Percentiles rank a stretch among this genome's conserved stretches.
phyloP scores from a whole-genome alignment of 2,113 vertebrate species.

The Silurus glanis region DNA sequence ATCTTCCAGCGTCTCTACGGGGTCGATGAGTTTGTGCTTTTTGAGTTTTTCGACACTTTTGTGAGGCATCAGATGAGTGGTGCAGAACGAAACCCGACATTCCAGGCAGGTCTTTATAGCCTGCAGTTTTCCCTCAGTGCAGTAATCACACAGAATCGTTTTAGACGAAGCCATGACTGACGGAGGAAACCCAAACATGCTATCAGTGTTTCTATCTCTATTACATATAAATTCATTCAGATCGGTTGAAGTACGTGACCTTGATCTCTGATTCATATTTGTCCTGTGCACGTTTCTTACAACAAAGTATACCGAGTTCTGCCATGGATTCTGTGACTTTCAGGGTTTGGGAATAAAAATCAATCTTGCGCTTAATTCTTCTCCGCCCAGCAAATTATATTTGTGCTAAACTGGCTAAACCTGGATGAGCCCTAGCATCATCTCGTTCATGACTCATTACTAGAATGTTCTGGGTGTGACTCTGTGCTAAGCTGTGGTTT shows the following conservation, averaged over 20 bases:
- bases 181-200: neutral
- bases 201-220: neutral
- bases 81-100: neutral
- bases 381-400: neutral
- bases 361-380: no score
- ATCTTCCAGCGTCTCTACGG: neutral
- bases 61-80: conserved; percentile 1
- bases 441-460: neutral
- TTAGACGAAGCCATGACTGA: neutral
- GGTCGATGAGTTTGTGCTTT: neutral
- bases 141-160: neutral
- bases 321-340: neutral
- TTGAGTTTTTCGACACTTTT: neutral
- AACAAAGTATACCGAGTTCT: neutral
- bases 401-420: neutral
- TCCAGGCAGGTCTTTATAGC: neutral
- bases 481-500: neutral
- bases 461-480: neutral
- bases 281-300: neutral
- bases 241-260: neutral
- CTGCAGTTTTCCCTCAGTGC: neutral
- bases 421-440: neutral
- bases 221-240: no score
- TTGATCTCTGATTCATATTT: neutral
- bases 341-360: no score